phyloP scores from a whole-genome alignment of 2,113 vertebrate genomes.

The Platichthys stellatus region DNA sequence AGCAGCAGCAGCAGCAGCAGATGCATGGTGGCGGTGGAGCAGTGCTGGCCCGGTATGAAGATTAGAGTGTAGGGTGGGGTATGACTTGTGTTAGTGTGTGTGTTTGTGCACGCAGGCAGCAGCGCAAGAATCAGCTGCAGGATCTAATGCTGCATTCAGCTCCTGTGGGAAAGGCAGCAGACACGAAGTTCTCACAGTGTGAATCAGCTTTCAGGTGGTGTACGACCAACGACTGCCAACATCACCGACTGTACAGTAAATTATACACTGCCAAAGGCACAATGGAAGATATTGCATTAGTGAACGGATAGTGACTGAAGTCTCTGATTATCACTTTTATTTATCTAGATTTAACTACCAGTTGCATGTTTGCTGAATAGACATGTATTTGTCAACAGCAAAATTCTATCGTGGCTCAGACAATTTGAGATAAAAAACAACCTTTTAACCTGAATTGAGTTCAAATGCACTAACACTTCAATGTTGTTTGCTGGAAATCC shows the following conservation, averaged over 20 bases:
- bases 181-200: constrained; percentile 9
- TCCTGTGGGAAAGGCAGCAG: constrained; percentile 31
- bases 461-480: constrained; percentile 9
- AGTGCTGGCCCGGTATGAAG: constrained; percentile 51
- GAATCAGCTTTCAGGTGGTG: constrained; percentile 13
- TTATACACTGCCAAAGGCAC: neutral
- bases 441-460: constrained; percentile 8
- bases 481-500: constrained; percentile 30
- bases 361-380: too few species aligned
- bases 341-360: too few species aligned
- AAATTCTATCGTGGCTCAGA: neutral
- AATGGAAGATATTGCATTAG: neutral
- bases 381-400: neutral
- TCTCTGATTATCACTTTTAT: neutral
- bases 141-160: constrained; percentile 44
- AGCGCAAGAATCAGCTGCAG: constrained; percentile 33
- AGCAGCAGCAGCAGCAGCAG: constrained; percentile 57
- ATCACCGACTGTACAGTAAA: neutral
- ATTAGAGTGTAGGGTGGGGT: constrained; percentile 39
- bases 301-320: too few species aligned
- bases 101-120: constrained; percentile 27
- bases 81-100: constrained; percentile 28
- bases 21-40: constrained; percentile 49
- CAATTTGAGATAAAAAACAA: neutral
- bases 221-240: neutral